Evolutionary conservation across 1,140 invertebrate species (phyloP), one percentile per base, ranked within the genome.

Genomic region (Aphelinus atriplicis): DNA sequence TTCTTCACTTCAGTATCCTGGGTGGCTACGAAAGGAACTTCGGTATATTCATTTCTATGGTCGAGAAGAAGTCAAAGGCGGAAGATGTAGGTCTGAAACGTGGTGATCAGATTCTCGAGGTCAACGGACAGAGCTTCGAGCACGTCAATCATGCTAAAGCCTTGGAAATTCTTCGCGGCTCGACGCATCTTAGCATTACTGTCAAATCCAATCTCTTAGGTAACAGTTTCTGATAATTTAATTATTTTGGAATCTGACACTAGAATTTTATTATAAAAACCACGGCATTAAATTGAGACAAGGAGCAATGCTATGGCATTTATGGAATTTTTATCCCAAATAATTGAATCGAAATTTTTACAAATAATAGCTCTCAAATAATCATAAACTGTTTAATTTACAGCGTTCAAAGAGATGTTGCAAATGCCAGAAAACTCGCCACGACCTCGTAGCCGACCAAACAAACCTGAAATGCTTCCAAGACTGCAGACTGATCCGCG

Each of bases 101-200:
- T 65, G 98, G 98, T 1, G 98, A 99, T 90, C 97, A 99, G 89
- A 95, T 98, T 76, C 89, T 99, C 70, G 96, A 99, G 89, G 97
- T 99, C 0, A 99, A 99, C 86, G 96, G 97, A 42, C 95, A 98
- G 82, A 97, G 94, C 80, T 98, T 99, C 86, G 93, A 96, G 82
- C 95, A 97, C 84, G 94, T 99, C 55, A 95, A 92, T 79, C 94
- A 97, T 83, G 92, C 93, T 42, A 92, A 93, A 83, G 97, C 98
- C 3, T 90, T 98, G 78, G 98, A 99, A 85, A 94, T 98, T 68
- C 91, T 99, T 1, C 92, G 93, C 74, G 94, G 95, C 58, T 96
- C 97, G 45, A 99, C 97, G 67, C 98, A 99, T 89, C 90, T 99
- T 57, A 96, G 95, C 84, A 95, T 99, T 79, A 97, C 95, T 57